Evolutionary conservation across 2,113 vertebrate genomes (phyloP), one percentile per base, ranked within the genome.

Genomic region (Columba livia): DNA sequence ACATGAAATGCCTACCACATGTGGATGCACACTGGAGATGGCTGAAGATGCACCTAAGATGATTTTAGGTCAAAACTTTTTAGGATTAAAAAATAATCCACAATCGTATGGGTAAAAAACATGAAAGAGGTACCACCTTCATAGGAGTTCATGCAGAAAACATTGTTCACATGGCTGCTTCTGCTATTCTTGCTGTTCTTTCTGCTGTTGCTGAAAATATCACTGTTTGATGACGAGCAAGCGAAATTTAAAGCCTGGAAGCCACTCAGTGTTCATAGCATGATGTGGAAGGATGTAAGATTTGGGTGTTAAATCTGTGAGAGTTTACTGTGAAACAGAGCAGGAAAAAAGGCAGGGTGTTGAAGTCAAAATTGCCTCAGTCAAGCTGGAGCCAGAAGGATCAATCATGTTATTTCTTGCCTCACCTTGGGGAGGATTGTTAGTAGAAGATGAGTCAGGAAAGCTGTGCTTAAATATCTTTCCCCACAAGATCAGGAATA

Each of bases 361-460:
- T 92, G 64, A 85, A 94, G 79, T 92, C 67, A 94, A 69, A 93
- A 61, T 31, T 84, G 60, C 60, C 69, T 86, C 83, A 96, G 93
- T 64, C 93, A 92, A 74, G 56, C 80, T 85, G 92, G 92, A 97
- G 93, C 79, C 90, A 88, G 79, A 79, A 91, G 85, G 88, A 97
- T 96, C 88, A 93, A 79, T 96, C 95, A 14, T 94, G 95, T 94
- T 93, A 67, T 75, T 94, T 96, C 95, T 91, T 96, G 94, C 71
- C 92, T 90, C 67, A 97, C 79, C 75, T 85, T 85, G 85, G 36
- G 85, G 82, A 95, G 50, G 74, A 69, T 42, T 90, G 78, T 79
- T 94, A 94, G 85, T 12, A 85, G 24, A 79, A 93, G 62, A 93
- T 95, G 95, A 97, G 70, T 97, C 95, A 95, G 71, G 62, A 11